Base-by-base conservation (phyloP, 2,888 invertebrate species). In the Volucella zonaria region DNA sequence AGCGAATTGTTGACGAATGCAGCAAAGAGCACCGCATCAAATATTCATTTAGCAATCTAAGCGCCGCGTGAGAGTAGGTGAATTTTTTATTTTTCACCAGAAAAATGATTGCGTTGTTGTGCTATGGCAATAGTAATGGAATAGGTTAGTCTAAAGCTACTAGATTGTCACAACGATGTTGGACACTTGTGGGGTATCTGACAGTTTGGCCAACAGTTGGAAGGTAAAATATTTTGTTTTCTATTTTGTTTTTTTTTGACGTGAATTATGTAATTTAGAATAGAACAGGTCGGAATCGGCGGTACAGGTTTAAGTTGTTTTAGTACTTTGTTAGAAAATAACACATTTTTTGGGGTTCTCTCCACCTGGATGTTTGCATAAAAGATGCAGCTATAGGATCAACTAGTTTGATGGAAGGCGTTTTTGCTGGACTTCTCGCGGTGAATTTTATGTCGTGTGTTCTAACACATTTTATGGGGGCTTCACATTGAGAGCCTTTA, bases 41-140 rank as follows among this genome's bases (percentile, higher is more conserved):
- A 91, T 90, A 92, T 92, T 92, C 90, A 92, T 91, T 90, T 90
- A 89, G 90, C 91, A 92, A 92, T 92, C 92, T 92, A 92, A 91
- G 90, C 91, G 54, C 91, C 91, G 92, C 91, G 92, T 91, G 91
- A 92, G 91, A 90, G 89, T 89, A 89, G 88, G 88, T 92, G 89
- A 90, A 92, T 92, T 90, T 91, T 92, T 91, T 87, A 89, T 89
- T 51, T 47, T 66, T 31, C 66, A 59, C 66, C 71, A 81, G 68
- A 58, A 79, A 74, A 66, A 31, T 74, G 56, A 58, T 75, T 23
- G 43, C 59, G 66, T 59, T 74, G 43, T 43, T 74, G 43, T 43
- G 23, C 58, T 58, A 40, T 14, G 51, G 49, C 49, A 58, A 67
- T 68, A 58, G 62, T 68, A 49, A 51, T 56, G 61, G 47, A 43